Evolutionary conservation across 2,797 vertebrate species (phyloP).

Genomic region (Enteromius radiatus): DNA sequence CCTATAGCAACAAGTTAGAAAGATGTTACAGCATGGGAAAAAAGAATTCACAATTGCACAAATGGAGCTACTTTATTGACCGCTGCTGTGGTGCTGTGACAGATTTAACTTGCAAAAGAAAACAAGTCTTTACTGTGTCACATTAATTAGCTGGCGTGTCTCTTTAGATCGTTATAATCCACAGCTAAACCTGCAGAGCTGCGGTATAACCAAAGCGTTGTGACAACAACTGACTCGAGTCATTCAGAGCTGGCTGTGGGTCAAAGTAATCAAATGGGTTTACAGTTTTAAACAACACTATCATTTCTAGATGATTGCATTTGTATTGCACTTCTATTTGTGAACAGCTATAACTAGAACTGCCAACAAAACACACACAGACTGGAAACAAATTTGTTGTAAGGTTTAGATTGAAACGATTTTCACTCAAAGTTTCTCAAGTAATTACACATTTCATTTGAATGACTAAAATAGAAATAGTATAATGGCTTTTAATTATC

Average conservation of each 20-base stretch:
- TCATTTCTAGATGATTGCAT: not conserved
- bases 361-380: not conserved
- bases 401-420: not conserved
- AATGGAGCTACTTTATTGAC: not conserved
- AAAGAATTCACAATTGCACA: conserved; percentile 14
- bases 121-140: conserved; percentile 38
- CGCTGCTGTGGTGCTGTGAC: conserved; percentile 17
- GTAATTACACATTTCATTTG: not conserved
- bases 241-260: not conserved
- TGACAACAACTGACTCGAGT: conserved; percentile 25
- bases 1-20: conserved; percentile 21
- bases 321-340: conserved; percentile 5
- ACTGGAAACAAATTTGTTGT: not conserved
- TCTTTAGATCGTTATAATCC: conserved; percentile 31
- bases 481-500: not conserved
- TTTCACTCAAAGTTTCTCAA: not conserved
- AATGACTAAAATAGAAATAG: not conserved
- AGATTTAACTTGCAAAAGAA: conserved; percentile 5
- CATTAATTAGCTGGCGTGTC: conserved; percentile 37
- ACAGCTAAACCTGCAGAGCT: conserved; percentile 1
- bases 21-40: conserved; percentile 6
- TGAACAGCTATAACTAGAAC: not conserved
- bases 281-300: conserved; percentile 5
- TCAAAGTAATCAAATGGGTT: conserved; percentile 15
- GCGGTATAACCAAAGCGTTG: conserved; percentile 10